These are phyloP conservation scores for Pseudonaja textilis DNA, from an alignment of 2,113 vertebrate genomes.

Conservation along the genomic window DNA sequence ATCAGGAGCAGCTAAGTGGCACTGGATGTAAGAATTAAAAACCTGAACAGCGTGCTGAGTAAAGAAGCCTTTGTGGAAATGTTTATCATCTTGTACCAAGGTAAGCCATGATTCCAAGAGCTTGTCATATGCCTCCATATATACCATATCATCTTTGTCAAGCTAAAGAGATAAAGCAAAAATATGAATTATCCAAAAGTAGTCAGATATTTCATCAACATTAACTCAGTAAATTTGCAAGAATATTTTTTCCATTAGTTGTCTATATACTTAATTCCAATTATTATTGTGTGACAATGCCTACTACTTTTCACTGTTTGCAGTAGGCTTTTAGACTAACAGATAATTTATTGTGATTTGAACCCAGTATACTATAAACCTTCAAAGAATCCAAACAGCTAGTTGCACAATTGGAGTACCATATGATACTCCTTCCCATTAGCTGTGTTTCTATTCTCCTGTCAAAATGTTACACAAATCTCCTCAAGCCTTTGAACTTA, in stretches of 20 bases:
- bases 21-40: constrained; percentile 99
- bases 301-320: background rate
- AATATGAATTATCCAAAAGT: constrained; percentile 20
- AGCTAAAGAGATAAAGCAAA: constrained; percentile 71
- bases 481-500: background rate
- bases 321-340: background rate
- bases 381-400: background rate
- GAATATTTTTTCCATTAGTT: background rate
- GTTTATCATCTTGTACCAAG: constrained; percentile 94
- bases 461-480: background rate
- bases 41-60: constrained; percentile 96
- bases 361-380: background rate
- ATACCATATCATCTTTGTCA: constrained; percentile 99
- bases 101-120: constrained; percentile 96
- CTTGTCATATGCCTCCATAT: constrained; percentile 98
- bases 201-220: background rate
- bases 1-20: constrained; percentile 94
- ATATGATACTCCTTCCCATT: background rate
- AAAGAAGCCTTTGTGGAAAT: constrained; percentile 96
- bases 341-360: background rate
- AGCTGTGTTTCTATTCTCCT: background rate
- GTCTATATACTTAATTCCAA: background rate
- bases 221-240: background rate
- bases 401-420: background rate
- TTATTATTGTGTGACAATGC: background rate